phyloP scores from a whole-genome alignment of 2,113 vertebrate species.

The Macrotis lagotis region DNA sequence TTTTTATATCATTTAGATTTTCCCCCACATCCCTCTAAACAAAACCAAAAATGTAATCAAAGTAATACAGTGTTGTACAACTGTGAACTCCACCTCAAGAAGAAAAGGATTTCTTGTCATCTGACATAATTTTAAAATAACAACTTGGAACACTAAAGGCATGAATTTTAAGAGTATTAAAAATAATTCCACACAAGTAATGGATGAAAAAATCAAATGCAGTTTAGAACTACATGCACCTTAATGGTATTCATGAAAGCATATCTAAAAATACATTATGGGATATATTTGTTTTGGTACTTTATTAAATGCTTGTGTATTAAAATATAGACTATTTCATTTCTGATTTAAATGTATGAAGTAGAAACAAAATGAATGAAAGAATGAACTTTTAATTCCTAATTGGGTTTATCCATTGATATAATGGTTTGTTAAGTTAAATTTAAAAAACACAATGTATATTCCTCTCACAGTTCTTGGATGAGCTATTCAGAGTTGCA shows the following conservation, averaged over 20 bases:
- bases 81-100: neutral
- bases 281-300: neutral
- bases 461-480: neutral
- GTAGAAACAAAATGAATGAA: neutral
- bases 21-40: neutral
- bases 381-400: neutral
- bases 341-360: neutral
- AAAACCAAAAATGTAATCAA: neutral
- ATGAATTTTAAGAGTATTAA: neutral
- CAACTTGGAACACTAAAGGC: neutral
- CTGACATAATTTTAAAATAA: neutral
- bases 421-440: neutral
- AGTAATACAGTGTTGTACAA: neutral
- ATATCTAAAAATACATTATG: neutral
- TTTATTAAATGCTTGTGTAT: neutral
- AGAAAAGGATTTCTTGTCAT: neutral
- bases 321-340: neutral
- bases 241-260: neutral
- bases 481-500: neutral
- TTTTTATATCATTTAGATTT: neutral
- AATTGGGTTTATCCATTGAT: neutral
- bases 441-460: neutral
- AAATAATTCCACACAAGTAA: neutral
- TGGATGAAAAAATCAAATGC: neutral
- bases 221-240: neutral